Percentiles rank a stretch among this genome's conserved stretches.
Conservation (phyloP, 2,113 vertebrate species). For the Chaetodon auriga region DNA sequence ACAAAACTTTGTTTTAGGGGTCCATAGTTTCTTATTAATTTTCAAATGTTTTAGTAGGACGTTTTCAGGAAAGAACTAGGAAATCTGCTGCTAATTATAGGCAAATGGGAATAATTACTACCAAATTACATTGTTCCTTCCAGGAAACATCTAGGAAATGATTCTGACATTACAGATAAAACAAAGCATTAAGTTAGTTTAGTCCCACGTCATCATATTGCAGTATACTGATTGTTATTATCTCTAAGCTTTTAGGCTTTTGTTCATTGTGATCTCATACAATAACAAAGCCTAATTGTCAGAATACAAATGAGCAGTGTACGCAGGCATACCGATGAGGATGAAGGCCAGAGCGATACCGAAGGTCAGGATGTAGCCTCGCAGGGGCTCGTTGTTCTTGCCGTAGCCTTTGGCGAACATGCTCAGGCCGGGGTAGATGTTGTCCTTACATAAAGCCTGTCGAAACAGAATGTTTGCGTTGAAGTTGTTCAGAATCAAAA, state of each 20-base stretch:
- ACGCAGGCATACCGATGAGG: slow-evolving; percentile 89
- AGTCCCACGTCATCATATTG: neutral
- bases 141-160: neutral
- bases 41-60: too few relatives aligned
- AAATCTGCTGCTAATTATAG: too few relatives aligned
- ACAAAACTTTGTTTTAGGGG: too few relatives aligned
- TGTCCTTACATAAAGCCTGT: slow-evolving; percentile 98
- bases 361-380: slow-evolving; percentile 97
- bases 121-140: neutral
- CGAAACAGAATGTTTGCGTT: neutral
- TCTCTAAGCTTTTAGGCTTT: neutral
- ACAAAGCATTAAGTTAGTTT: neutral
- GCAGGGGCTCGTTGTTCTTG: slow-evolving; percentile 97
- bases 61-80: too few relatives aligned
- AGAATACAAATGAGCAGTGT: neutral
- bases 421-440: slow-evolving; percentile 94
- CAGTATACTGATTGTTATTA: neutral
- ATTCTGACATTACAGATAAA: neutral
- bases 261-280: neutral
- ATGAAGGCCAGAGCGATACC: slow-evolving; percentile 97
- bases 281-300: neutral
- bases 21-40: too few relatives aligned
- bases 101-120: neutral
- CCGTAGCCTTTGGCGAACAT: slow-evolving; percentile 97
- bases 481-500: neutral